phyloP scores from a whole-genome alignment of 92 coral and sea anemone genomes.

The Nematostella vectensis region DNA sequence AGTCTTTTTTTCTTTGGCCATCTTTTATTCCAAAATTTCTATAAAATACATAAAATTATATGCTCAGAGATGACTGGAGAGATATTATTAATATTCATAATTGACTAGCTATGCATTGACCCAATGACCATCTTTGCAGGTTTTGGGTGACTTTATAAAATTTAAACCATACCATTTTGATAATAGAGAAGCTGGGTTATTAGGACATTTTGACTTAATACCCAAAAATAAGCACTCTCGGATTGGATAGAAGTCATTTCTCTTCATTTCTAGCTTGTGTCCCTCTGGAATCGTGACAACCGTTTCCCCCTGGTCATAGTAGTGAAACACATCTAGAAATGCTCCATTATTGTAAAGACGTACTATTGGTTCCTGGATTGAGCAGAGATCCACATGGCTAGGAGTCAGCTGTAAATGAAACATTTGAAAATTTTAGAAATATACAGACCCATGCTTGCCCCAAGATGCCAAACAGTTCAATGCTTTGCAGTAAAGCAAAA shows the following conservation, averaged over 20 bases:
- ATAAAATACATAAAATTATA: no score
- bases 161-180: slow-evolving; percentile 7
- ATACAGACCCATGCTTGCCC: no score
- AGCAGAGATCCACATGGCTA: slow-evolving; percentile 19
- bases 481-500: no score
- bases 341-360: slow-evolving; percentile 27
- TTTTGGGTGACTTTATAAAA: slow-evolving; percentile 8
- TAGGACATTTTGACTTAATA: slow-evolving; percentile 17
- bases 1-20: no score
- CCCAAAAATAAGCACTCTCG: slow-evolving; percentile 28
- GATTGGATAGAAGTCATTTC: slow-evolving; percentile 22
- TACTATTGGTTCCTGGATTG: slow-evolving; percentile 32
- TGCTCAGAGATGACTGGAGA: no score
- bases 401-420: slow-evolving; percentile 5
- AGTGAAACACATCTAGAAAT: slow-evolving; percentile 25
- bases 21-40: no score
- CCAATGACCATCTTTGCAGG: slow-evolving; percentile 16
- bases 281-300: slow-evolving; percentile 16
- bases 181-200: slow-evolving; percentile 15
- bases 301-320: slow-evolving; percentile 7
- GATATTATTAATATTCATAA: no score
- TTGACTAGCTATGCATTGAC: no score
- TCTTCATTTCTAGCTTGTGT: slow-evolving; percentile 4
- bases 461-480: no score
- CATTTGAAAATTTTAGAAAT: background rate